phyloP scores from a whole-genome alignment of 2,888 invertebrate genomes.

The Rhagonycha lutea region DNA sequence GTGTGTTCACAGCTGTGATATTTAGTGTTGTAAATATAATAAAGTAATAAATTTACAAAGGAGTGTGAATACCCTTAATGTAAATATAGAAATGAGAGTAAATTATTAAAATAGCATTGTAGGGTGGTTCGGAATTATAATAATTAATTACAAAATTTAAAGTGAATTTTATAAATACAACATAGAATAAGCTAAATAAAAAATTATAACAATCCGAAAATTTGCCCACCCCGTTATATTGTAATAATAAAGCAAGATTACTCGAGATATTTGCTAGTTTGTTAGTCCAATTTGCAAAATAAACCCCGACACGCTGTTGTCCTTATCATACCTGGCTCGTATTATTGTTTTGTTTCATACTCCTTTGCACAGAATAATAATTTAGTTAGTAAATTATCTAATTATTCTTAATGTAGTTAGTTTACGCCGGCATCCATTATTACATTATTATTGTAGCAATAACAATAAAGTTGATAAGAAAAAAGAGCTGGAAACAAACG shows the following conservation, averaged over 20 bases:
- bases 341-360: slow-evolving; percentile 4
- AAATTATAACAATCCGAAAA: neutral
- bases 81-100: neutral
- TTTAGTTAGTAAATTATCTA: neutral
- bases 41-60: too few relatives aligned
- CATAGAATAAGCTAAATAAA: neutral
- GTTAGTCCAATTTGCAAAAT: slow-evolving; percentile 1
- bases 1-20: too few relatives aligned
- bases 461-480: neutral
- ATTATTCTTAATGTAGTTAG: neutral
- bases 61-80: too few relatives aligned
- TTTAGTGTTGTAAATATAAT: too few relatives aligned
- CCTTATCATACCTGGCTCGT: neutral
- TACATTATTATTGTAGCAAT: neutral
- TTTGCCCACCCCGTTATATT: neutral
- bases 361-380: neutral
- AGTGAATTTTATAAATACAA: neutral
- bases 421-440: neutral
- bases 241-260: neutral
- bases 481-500: neutral
- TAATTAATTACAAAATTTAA: neutral
- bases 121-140: neutral
- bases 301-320: neutral
- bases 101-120: neutral
- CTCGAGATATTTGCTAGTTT: neutral